These are phyloP conservation scores for Limnothrissa miodon DNA, from an alignment of 2,113 vertebrate genomes.

Conservation along the genomic window DNA sequence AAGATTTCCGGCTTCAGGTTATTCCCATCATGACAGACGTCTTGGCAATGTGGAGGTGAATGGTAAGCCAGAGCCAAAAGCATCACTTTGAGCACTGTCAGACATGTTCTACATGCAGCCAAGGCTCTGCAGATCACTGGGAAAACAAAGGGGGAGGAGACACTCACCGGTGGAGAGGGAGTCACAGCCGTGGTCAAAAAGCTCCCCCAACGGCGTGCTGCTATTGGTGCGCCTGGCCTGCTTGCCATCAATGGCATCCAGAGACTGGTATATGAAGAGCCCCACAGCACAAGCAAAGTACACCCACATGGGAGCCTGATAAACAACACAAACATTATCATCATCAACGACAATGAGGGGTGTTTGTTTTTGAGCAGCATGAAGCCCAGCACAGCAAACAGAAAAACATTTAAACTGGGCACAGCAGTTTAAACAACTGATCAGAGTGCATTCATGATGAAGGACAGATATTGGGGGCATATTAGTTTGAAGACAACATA, in stretches of 20 bases:
- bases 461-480: background rate
- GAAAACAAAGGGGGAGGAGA: background rate
- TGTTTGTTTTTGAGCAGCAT: background rate
- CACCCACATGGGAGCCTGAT: background rate
- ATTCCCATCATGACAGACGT: background rate
- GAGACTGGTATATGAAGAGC: conserved; percentile 79
- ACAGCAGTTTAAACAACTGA: background rate
- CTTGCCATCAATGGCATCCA: conserved; percentile 89
- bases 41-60: background rate
- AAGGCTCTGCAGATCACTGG: background rate
- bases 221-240: conserved; percentile 87
- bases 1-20: background rate
- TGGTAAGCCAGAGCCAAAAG: background rate
- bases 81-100: background rate
- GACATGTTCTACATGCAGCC: background rate
- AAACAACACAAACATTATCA: background rate
- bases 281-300: conserved; percentile 15
- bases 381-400: background rate
- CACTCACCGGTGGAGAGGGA: conserved; percentile 84
- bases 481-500: background rate
- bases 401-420: background rate
- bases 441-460: background rate
- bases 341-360: too few species aligned
- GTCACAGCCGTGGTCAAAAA: conserved; percentile 90
- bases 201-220: conserved; percentile 84